A percentile compares a stretch with the other conserved stretches of the same genome.
Evolutionary conservation across 2,888 invertebrate species (phyloP).

Genomic region (Sphaerophoria taeniata): DNA sequence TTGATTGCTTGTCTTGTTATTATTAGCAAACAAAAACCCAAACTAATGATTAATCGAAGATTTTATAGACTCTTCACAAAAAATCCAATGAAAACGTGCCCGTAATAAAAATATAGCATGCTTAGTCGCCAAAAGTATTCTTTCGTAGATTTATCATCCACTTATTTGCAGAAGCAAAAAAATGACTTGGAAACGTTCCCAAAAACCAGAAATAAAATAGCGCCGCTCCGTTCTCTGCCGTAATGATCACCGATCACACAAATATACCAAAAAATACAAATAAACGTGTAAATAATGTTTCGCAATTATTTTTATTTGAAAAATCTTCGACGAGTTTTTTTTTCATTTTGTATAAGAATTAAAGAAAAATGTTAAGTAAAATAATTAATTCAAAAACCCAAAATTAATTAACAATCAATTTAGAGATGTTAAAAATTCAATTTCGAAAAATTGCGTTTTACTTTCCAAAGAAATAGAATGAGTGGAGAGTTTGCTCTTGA

Average conservation of each 20-base stretch:
- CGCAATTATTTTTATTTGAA: not conserved
- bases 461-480: too few relatives aligned
- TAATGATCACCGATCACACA: not conserved
- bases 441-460: too few relatives aligned
- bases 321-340: not conserved
- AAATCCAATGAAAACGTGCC: constrained; percentile 24
- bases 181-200: constrained; percentile 40
- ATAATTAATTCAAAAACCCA: too few relatives aligned
- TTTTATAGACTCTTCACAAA: constrained; percentile 5
- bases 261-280: too few relatives aligned
- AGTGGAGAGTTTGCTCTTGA: too few relatives aligned
- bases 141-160: constrained; percentile 43
- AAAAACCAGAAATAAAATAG: constrained; percentile 30
- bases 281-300: not conserved
- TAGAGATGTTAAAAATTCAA: too few relatives aligned
- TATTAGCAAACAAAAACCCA: not conserved
- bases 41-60: constrained; percentile 6
- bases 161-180: constrained; percentile 23
- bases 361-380: too few relatives aligned
- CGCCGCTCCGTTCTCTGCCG: not conserved
- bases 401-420: too few relatives aligned
- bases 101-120: constrained; percentile 12
- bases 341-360: too few relatives aligned
- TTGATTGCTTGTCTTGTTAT: constrained; percentile 37
- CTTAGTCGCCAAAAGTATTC: constrained; percentile 29